Evolutionary conservation across 2,113 vertebrate species (phyloP), one percentile per base, ranked within the genome.

Genomic region (Ctenomys sociabilis): DNA sequence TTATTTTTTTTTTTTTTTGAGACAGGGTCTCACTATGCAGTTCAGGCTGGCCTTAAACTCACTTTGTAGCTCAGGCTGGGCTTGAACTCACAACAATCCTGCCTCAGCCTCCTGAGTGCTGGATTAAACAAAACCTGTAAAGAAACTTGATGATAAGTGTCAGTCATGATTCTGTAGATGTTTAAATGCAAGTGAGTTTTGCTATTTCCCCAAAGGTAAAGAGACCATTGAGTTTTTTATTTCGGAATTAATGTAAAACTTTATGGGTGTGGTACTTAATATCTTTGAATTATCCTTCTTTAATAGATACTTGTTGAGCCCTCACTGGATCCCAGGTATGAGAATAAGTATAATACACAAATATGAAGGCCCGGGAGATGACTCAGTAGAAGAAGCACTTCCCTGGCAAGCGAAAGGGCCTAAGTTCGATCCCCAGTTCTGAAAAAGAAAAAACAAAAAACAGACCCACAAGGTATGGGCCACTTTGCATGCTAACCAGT

Each of bases 151-250:
- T 35, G 30, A 37, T 40, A 85, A 77, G 59, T 86, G 78, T 86
- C 70, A 78, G 83, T 78, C 37, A 66, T 37, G 45, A 54, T 78
- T 72, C 43, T 24, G 16, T n/a, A 59, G 63, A 63, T 88, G 16
- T 85, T 52, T 90, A 96, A 75, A 17, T 73, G 59, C n/a, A 93
- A 93, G 64, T 49, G 14, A 88, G 19, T 57, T 81, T 90, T 91
- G 17, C 16, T 85, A 22, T 30, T 45, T n/a, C 35, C 21, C 1
- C 0, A 43, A 70, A 54, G 75, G 4, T 78, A 93, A 49, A 21
- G 1, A 61, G 64, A 43, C 49, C 6, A 43, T 54, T 96, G 17
- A 19, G 75, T 5, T 37, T 70, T 75, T 7, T 9, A 26, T 14
- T 43, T 82, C 59, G 66, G 54, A 85, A 54, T 72, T 22, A 43